Conservation (phyloP, 1,140 invertebrate genomes). For the Scaptodrosophila lebanonensis region DNA sequence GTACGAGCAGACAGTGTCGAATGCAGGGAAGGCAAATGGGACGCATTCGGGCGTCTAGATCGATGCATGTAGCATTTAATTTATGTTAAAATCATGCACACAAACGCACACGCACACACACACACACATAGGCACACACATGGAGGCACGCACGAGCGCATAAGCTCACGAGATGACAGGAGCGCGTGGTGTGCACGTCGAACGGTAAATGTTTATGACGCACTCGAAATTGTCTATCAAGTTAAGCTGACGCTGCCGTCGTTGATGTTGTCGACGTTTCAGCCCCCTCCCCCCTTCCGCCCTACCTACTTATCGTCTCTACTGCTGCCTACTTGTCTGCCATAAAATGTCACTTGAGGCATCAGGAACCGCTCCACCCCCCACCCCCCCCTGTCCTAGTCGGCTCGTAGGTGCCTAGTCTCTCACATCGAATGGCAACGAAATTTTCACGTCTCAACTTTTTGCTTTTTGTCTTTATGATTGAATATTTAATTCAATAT, state of each 20-base stretch:
- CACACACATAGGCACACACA: conserved; percentile 6
- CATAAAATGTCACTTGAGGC: conserved; percentile 63
- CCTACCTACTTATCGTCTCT: background rate
- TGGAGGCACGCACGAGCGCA: conserved; percentile 4
- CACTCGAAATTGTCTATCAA: conserved; percentile 73
- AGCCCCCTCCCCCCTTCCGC: background rate
- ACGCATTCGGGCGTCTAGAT: too few species aligned
- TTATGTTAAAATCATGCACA: conserved; percentile 30
- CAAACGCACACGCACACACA: conserved; percentile 5
- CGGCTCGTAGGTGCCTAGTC: too few species aligned
- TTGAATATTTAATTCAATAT: conserved; percentile 74
- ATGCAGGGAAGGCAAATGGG: too few species aligned
- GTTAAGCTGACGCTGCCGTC: conserved; percentile 58
- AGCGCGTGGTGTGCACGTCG: conserved; percentile 46
- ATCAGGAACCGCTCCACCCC: conserved; percentile 10
- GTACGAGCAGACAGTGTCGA: too few species aligned
- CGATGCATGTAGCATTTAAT: conserved; percentile 43
- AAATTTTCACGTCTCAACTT: too few species aligned
- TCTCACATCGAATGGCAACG: too few species aligned
- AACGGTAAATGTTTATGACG: conserved; percentile 73
- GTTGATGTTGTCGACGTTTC: too few species aligned
- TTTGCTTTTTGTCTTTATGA: conserved; percentile 60
- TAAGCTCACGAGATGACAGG: background rate
- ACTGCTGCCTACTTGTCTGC: conserved; percentile 5
- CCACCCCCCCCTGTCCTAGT: too few species aligned